phyloP scores from a whole-genome alignment of 1,140 invertebrate species.

The Bemisia tabaci region DNA sequence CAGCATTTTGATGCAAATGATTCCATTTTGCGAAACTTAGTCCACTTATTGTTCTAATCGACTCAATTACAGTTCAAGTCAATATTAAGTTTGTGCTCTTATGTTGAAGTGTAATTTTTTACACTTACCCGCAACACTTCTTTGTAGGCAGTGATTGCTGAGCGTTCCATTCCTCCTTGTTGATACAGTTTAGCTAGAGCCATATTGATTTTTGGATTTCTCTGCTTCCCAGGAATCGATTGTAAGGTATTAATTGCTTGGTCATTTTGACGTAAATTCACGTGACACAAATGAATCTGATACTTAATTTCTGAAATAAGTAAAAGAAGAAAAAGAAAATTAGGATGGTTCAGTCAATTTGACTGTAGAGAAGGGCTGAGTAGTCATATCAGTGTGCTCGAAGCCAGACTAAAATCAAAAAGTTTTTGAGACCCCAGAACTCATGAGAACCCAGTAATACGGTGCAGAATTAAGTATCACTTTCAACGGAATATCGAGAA shows the following conservation, averaged over 20 bases:
- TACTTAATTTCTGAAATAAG: conserved; percentile 53
- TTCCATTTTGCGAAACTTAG: no score
- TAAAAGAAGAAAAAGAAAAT: conserved; percentile 1
- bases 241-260: conserved; percentile 51
- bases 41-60: no score
- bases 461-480: no score
- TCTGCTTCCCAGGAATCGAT: conserved; percentile 49
- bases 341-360: background rate
- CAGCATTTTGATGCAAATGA: no score
- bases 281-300: conserved; percentile 52
- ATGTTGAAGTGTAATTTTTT: no score
- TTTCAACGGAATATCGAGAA: no score
- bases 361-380: background rate
- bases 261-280: conserved; percentile 44
- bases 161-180: conserved; percentile 52
- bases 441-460: no score
- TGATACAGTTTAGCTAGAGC: conserved; percentile 56
- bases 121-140: conserved; percentile 46
- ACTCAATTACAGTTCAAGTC: no score
- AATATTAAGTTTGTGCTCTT: no score
- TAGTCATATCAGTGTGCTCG: background rate
- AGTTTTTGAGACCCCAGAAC: no score
- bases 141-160: conserved; percentile 55
- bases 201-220: conserved; percentile 54
- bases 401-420: no score